Base-by-base conservation (phyloP, 1,140 invertebrate genomes). In the Eurosta solidaginis region DNA sequence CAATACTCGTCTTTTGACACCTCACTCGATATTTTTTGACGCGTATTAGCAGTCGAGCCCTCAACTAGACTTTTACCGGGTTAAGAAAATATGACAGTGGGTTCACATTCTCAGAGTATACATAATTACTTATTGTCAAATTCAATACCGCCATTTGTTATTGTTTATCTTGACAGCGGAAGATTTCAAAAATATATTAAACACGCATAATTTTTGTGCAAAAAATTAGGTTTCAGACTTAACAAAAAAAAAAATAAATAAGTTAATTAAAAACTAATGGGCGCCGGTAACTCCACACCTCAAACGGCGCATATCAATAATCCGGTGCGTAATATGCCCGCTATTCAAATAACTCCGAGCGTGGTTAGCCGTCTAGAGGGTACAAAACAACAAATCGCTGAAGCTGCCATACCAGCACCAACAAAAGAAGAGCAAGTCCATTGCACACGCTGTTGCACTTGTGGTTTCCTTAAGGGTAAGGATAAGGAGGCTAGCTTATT, bases 221-320 rank as follows among this genome's bases (percentile, higher is more conserved):
- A n/a, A n/a, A n/a, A n/a, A n/a, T n/a, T n/a, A n/a, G n/a, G n/a
- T n/a, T n/a, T n/a, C n/a, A n/a, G n/a, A n/a, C n/a, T n/a, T n/a
- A n/a, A n/a, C n/a, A n/a, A n/a, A n/a, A n/a, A n/a, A 54, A 20
- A 54, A 47, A 9, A 47, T 25, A 68, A 33, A 68, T 36, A 36
- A 54, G 5, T 10, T 47, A 12, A 47, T 1, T 1, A 14, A 14
- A 14, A 12, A n/a, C 25, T 9, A 45, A 75, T 75, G 74, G 74
- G 74, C 20, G 74, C 74, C 20, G 36, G 27, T 27, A 75, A 75
- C 12, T 75, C 74, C 20, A 75, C 74, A n/a, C 45, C 74, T 4
- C 74, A 75, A 75, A 49, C 74, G 3, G 45, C 42, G 3, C 74
- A 47, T 29, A 49, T 75, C n/a, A 47, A 75, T n/a, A 75, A 75